Conservation (phyloP, 2,888 invertebrate genomes). For the Amphimallon solstitiale region DNA sequence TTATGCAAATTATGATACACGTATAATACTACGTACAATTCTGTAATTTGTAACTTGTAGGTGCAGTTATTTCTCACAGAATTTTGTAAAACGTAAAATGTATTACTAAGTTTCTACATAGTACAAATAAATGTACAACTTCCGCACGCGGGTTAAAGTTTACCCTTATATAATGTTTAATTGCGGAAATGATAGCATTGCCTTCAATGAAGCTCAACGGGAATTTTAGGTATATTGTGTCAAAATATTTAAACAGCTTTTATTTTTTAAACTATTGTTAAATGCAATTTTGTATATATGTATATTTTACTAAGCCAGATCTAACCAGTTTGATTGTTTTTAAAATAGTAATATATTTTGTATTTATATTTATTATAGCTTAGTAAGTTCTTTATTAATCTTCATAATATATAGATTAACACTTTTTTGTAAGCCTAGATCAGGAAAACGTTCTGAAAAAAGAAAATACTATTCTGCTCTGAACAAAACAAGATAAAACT, state of each 20-base stretch:
- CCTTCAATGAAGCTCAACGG: constrained; percentile 29
- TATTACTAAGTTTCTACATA: not conserved
- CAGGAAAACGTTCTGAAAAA: no score
- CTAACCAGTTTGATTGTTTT: no score
- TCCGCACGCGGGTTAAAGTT: constrained; percentile 30
- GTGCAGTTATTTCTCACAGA: constrained; percentile 15
- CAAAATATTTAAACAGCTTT: constrained; percentile 17
- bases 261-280: not conserved
- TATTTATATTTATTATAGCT: no score
- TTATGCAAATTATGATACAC: not conserved
- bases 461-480: no score
- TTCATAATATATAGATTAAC: no score
- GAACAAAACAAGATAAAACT: no score
- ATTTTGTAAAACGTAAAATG: constrained; percentile 24
- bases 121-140: constrained; percentile 24
- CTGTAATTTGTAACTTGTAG: not conserved
- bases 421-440: no score
- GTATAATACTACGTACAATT: no score
- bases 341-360: no score
- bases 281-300: not conserved
- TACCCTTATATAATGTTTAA: constrained; percentile 37
- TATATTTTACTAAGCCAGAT: constrained; percentile 17
- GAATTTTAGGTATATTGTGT: constrained; percentile 29
- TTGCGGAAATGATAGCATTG: constrained; percentile 30
- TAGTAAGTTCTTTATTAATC: no score